Conservation (phyloP, 2,113 vertebrate genomes). For the Pomatostomus ruficeps region DNA sequence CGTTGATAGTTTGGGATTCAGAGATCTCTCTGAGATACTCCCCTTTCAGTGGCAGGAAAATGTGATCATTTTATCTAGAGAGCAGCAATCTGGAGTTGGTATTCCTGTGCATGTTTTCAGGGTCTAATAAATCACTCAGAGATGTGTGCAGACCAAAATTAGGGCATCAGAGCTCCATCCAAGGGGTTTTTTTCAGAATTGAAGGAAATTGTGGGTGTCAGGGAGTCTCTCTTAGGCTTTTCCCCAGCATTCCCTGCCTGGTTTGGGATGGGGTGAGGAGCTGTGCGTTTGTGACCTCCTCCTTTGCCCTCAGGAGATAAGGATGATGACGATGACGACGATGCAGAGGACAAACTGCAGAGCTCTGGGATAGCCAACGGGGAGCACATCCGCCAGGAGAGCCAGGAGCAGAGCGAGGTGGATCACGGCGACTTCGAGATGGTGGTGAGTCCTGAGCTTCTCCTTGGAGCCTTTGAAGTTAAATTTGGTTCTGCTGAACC, state of each 20-base stretch:
- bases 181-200: neutral
- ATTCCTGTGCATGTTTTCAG: neutral
- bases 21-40: neutral
- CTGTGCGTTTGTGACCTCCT: neutral
- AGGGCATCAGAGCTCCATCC: neutral
- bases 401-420: slow-evolving; percentile 94
- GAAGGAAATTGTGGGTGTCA: neutral
- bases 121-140: neutral
- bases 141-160: neutral
- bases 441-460: slow-evolving; percentile 84
- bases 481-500: neutral
- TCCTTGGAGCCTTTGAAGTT: neutral
- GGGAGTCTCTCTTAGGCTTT: neutral
- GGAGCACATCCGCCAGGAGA: slow-evolving; percentile 87
- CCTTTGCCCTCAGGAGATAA: slow-evolving; percentile 86
- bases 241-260: neutral
- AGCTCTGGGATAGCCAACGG: slow-evolving; percentile 84
- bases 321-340: slow-evolving; percentile 94
- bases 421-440: slow-evolving; percentile 98
- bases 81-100: neutral
- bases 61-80: neutral
- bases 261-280: neutral
- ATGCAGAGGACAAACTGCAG: slow-evolving; percentile 95
- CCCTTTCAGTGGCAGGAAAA: neutral
- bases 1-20: neutral